phyloP scores from a whole-genome alignment of 2,797 vertebrate genomes.

The Telmatherina bonti region DNA sequence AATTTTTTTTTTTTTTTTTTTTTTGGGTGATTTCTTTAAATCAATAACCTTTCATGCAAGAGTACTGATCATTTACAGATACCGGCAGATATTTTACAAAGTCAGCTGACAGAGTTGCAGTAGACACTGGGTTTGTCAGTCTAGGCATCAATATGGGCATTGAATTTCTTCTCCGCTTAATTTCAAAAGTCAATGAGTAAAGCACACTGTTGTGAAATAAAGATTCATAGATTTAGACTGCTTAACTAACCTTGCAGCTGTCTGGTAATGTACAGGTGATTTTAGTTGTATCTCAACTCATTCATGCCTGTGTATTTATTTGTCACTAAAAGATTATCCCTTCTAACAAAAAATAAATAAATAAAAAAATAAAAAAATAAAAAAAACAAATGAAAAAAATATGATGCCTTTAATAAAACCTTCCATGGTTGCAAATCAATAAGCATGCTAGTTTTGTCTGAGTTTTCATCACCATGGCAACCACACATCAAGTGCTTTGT shows the following conservation, averaged over 20 bases:
- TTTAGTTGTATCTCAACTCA: slow-evolving; percentile 1
- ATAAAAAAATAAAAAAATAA: no score
- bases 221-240: slow-evolving; percentile 4
- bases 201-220: not conserved
- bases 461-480: slow-evolving; percentile 63
- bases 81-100: no score
- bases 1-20: no score
- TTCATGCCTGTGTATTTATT: not conserved
- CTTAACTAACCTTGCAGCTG: not conserved
- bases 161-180: slow-evolving; percentile 19
- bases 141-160: slow-evolving; percentile 14
- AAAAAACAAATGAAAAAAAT: no score
- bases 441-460: slow-evolving; percentile 56
- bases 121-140: not conserved
- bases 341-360: not conserved
- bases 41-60: not conserved
- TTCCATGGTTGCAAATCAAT: slow-evolving; percentile 45
- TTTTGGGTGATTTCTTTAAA: no score
- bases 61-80: not conserved
- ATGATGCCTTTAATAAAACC: slow-evolving; percentile 28
- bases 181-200: slow-evolving; percentile 1
- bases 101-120: not conserved
- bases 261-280: slow-evolving; percentile 2
- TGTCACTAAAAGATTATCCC: not conserved
- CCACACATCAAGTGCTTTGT: slow-evolving; percentile 61